phyloP scores from a whole-genome alignment of 2,113 vertebrate genomes.

The Haemorhous mexicanus region DNA sequence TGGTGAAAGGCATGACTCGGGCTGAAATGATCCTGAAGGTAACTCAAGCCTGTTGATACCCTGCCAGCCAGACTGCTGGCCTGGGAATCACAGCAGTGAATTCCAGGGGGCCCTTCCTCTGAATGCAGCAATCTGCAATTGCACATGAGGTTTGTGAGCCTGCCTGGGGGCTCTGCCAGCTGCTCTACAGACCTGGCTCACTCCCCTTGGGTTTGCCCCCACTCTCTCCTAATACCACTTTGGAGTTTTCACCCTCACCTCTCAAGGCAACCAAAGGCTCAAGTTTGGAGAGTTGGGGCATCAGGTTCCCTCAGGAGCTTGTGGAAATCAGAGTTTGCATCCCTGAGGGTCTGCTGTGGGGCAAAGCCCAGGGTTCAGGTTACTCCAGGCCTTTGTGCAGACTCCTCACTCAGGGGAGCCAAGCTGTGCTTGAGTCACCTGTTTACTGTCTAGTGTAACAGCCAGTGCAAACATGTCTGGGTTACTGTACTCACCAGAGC shows the following conservation, averaged over 20 bases:
- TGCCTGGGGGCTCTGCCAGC: conserved; percentile 25
- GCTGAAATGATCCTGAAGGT: conserved; percentile 99
- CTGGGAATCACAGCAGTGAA: conserved; percentile 16
- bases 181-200: neutral
- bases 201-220: neutral
- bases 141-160: neutral
- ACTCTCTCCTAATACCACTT: neutral
- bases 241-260: neutral
- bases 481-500: conserved; percentile 41
- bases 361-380: conserved; percentile 37
- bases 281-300: neutral
- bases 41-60: conserved; percentile 46
- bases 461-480: conserved; percentile 62
- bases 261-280: neutral
- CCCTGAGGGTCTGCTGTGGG: neutral
- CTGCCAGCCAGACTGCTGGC: conserved; percentile 60
- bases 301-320: neutral
- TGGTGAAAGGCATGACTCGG: conserved; percentile 98
- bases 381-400: conserved; percentile 51
- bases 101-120: conserved; percentile 59
- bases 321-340: conserved; percentile 5
- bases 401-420: conserved; percentile 34
- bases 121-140: neutral
- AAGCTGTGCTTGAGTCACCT: conserved; percentile 57
- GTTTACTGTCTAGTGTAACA: conserved; percentile 60